Conservation (phyloP, 2,113 vertebrate genomes). For the Suncus etruscus region DNA sequence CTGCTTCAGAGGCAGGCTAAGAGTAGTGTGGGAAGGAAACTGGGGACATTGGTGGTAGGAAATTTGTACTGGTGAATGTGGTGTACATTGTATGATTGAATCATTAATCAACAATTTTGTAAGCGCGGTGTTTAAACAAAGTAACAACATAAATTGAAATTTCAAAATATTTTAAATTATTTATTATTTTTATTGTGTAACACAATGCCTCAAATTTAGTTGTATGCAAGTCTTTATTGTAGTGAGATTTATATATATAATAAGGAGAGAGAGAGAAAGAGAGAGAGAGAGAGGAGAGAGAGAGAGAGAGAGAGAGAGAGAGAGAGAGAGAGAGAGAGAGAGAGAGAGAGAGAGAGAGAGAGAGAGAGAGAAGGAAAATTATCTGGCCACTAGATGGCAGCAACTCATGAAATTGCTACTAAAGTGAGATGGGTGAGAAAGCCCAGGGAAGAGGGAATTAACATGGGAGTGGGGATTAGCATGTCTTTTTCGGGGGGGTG, state of each 20-base stretch:
- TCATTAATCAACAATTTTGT: too few relatives aligned
- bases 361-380: background rate
- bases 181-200: background rate
- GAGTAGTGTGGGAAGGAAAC: too few relatives aligned
- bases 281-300: too few relatives aligned
- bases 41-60: too few relatives aligned
- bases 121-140: too few relatives aligned
- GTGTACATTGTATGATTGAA: too few relatives aligned
- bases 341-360: too few relatives aligned
- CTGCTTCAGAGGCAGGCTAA: too few relatives aligned
- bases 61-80: too few relatives aligned
- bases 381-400: background rate
- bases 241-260: too few relatives aligned
- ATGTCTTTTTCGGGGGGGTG: background rate
- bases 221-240: background rate
- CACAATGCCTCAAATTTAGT: background rate
- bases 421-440: background rate
- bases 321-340: too few relatives aligned
- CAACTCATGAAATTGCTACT: background rate
- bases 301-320: background rate
- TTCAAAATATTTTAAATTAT: slow-evolving; percentile 11
- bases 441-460: background rate
- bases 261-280: background rate
- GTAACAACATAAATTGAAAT: too few relatives aligned
- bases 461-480: background rate